Conservation (phyloP, 2,113 vertebrate species). For the Dipodomys merriami region DNA sequence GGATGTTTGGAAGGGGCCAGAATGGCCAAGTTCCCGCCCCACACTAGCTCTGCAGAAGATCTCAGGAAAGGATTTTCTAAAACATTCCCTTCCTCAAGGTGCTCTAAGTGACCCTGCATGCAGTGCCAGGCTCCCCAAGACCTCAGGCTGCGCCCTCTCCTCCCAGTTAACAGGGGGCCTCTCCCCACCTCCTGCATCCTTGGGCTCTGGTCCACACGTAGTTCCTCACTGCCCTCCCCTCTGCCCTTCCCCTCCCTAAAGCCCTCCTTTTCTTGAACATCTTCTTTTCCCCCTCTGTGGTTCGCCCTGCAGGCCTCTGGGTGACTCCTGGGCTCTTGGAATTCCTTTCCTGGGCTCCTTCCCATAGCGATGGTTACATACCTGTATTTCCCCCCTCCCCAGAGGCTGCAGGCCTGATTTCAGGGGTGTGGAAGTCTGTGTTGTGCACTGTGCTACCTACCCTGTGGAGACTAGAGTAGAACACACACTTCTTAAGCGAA, state of each 20-base stretch:
- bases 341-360: neutral
- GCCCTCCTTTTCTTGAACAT: neutral
- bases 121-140: neutral
- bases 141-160: fast-evolving
- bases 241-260: no score
- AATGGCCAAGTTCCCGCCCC: neutral
- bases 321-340: neutral
- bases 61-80: neutral
- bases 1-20: neutral
- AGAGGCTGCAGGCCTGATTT: neutral
- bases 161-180: no score
- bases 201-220: neutral
- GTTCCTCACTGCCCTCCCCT: neutral
- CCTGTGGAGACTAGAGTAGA: neutral
- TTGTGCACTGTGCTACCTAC: no score
- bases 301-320: neutral
- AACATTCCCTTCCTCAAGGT: neutral
- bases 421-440: neutral
- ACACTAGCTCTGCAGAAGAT: neutral
- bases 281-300: neutral
- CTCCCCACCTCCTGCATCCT: fast-evolving
- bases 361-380: neutral
- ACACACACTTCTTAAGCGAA: neutral
- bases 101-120: neutral
- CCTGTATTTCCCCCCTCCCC: neutral